Base-by-base conservation (phyloP, 2,797 vertebrate species). In the Trematomus bernacchii region DNA sequence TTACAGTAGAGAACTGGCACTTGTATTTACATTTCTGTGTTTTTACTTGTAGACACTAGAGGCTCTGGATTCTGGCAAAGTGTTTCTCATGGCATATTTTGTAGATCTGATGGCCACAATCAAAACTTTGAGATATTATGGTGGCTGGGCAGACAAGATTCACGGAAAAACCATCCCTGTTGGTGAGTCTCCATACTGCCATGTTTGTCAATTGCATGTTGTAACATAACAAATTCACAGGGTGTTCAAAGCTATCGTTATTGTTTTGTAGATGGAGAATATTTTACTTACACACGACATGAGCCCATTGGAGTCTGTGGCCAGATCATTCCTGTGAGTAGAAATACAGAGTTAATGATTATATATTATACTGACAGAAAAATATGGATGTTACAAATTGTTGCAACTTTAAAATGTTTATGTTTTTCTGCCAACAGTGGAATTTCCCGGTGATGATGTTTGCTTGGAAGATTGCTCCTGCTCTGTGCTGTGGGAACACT, bases 251-350 rank as follows among this genome's bases (percentile, higher is more conserved):
- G 73, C 66, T 57, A 53, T 50, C 72, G 57, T 47, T 13, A 37
- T 52, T 64, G 85, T 21, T 58, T 54, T 77, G 62, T 68, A 97
- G 97, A 97, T 91, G 97, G 96, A 89, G 87, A 97, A 33, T 96
- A 94, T 91, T 96, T 97, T 77, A 95, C 95, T 54, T 97, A 96
- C 77, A 97, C 96, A 68, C 95, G 95, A 80, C 96, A 94, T 68
- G 97, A 97, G 46, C 97, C 97, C 48, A 75, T 97, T 74, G 97
- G 97, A 1, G 96, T 97, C 0, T 97, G 97, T 80, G 96, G 97
- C 9, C 97, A 97, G 89, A 97, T 97, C 73, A 95, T 97, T 86
- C 97, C 97, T 71, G 97, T 97, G 92, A 97, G 97, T 96, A 82
- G 9, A 44, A n/a, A 84, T 55, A 63, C 12, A 16, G 48, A 0